Base-by-base conservation (phyloP, 2,113 vertebrate species). In the Chaenogobius annularis region DNA sequence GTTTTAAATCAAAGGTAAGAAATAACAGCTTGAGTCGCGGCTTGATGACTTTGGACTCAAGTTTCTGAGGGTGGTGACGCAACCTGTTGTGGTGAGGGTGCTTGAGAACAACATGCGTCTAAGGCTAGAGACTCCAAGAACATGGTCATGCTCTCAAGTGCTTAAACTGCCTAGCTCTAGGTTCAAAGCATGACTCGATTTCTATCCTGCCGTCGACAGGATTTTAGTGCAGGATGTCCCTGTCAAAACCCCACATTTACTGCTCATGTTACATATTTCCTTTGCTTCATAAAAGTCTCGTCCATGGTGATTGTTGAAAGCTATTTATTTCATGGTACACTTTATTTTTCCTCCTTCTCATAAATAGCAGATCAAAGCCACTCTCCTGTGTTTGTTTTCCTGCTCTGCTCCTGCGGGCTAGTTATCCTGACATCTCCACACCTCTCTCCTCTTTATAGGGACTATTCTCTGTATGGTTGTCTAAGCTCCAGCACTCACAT, bases 351-450 rank as follows among this genome's bases (percentile, higher is more conserved):
- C 15, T n/a, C 79, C 82, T 82, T 78, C 69, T 89, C 87, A 88
- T 87, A 86, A 90, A 91, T 90, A 89, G 84, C 84, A 81, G 88
- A 85, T 88, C 84, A 89, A 89, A 89, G 75, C 80, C 26, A 6
- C 80, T 64, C 71, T 56, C 69, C 75, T 47, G 48, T 79, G 75
- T 89, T 89, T 89, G 88, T 87, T 92, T 86, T 85, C 19, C 67
- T 88, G 86, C 73, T 86, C 65, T 83, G 69, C 82, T 80, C 81
- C 87, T 72, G 72, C 76, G 9, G 88, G 89, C 87, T 83, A 54
- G 89, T 90, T 84, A 83, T 66, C 1, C 82, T 85, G 89, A 90
- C 83, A 88, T 84, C 87, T 90, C 83, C 79, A 80, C 83, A 81
- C 55, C 43, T 40, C 79, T 73, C 74, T 76, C 78, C 74, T 77